Base-by-base conservation (phyloP, 2,113 vertebrate species). In the Protobothrops flavoviridis region DNA sequence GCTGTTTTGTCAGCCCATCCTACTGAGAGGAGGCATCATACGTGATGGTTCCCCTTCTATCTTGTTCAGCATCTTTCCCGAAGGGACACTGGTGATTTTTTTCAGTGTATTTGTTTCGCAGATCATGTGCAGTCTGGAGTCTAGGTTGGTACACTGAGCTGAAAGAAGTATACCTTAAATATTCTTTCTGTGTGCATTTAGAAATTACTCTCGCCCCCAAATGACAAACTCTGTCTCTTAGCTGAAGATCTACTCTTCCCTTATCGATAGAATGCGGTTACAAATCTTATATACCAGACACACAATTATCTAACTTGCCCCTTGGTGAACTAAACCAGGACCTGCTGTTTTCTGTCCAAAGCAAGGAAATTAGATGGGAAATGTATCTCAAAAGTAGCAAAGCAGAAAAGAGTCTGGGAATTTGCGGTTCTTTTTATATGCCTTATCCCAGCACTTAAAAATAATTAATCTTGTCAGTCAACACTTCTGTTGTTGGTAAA, bases 361-460 rank as follows among this genome's bases (percentile, higher is more conserved):
- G 53, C 57, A 0, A 1, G 1, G 3, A 85, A 95, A 57, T 90
- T 93, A 10, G 94, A 94, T 55, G 88, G 88, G 93, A 93, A 91
- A 91, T 1, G 93, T 95, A 50, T 39, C 86, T 92, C 39, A 92
- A 94, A 95, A 85, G 50, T 95, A 96, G 92, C 95, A 26, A 92
- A 96, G 96, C 20, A 0, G 90, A 93, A 95, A 95, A 95, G 93
- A 95, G 95, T 89, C 0, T 0, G 64, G 94, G 94, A 69, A 88
- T 0, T 33, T 88, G 92, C 94, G 92, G 91, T 88, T 89, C 81
- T 91, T 89, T 94, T 90, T 90, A 92, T 93, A 48, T 48, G 3
- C 95, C 94, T 95, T 43, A 69, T 87, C 94, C 95, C 92, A 91
- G 94, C 93, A 94, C 94, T 95, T 64, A 92, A 50, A 94, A 94